Conservation (phyloP, 2,113 vertebrate genomes). For the Carollia perspicillata region DNA sequence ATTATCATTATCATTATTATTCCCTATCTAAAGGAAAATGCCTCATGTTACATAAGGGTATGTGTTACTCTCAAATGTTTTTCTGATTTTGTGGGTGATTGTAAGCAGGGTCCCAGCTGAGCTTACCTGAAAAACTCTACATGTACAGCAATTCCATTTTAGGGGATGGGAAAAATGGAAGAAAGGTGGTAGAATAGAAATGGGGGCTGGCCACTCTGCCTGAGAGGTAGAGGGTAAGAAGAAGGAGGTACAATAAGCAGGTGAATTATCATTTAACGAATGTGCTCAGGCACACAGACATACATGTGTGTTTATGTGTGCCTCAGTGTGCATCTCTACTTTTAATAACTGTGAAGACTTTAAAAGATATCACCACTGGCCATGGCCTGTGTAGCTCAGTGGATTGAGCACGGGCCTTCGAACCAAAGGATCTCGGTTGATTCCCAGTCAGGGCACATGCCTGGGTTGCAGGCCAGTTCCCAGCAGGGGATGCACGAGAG, state of each 20-base stretch:
- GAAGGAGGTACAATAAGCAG: fast-evolving
- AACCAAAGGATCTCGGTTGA: too few relatives aligned
- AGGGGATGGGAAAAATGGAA: neutral
- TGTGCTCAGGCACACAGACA: neutral
- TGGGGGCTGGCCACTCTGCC: neutral
- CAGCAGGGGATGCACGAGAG: too few relatives aligned
- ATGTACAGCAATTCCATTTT: neutral
- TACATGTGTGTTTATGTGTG: fast-evolving
- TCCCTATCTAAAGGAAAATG: neutral
- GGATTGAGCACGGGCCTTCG: too few relatives aligned
- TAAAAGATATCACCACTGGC: neutral
- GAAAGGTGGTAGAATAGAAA: neutral
- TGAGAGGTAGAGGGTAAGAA: neutral
- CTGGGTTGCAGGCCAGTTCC: too few relatives aligned
- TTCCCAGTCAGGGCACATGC: too few relatives aligned
- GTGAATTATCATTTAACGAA: neutral
- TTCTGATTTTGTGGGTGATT: neutral
- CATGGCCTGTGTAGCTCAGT: too few relatives aligned
- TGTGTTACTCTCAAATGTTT: neutral
- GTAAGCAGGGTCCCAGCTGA: neutral
- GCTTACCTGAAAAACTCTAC: neutral
- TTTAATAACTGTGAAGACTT: neutral
- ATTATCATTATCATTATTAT: neutral
- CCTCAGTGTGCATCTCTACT: neutral
- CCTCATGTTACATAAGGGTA: neutral